Percentiles rank a stretch among this genome's conserved stretches.
phyloP scores from a whole-genome alignment of 2,113 vertebrate species.

The Pituophis catenifer region DNA sequence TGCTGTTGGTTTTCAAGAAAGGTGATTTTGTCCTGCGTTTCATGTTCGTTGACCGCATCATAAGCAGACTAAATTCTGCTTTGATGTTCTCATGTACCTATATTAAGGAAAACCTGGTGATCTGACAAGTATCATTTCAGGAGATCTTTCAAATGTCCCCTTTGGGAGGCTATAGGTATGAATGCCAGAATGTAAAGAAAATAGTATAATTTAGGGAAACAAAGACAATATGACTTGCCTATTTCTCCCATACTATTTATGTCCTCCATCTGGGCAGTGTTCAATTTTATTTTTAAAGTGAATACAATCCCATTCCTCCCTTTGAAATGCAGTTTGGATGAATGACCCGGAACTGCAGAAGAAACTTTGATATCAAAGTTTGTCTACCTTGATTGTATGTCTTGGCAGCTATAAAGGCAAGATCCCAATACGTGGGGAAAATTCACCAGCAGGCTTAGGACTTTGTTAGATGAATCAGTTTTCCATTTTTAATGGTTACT shows the following conservation, averaged over 20 bases:
- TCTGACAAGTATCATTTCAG: not conserved
- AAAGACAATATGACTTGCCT: rapidly evolving
- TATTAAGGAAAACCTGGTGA: not conserved
- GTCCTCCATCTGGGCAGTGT: not conserved
- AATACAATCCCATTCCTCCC: not conserved
- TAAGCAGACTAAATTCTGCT: not conserved
- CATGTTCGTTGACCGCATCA: not conserved
- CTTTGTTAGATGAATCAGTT: slow-evolving; percentile 54
- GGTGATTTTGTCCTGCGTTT: not conserved
- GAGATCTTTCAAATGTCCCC: not conserved
- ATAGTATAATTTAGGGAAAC: rapidly evolving
- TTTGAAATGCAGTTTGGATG: not conserved
- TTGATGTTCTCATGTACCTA: not conserved
- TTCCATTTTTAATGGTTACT: slow-evolving; percentile 75
- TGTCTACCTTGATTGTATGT: rapidly evolving
- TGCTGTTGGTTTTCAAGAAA: not conserved
- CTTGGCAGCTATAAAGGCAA: slow-evolving; percentile 8
- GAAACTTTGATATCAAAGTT: not conserved
- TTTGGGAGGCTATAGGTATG: not conserved
- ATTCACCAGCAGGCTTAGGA: slow-evolving; percentile 37
- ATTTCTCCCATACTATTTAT: not conserved
- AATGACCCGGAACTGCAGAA: rapidly evolving
- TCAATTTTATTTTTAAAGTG: not conserved
- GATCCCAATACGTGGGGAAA: not conserved
- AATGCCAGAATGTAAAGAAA: not conserved